Percentiles rank a stretch among this genome's conserved stretches.
Conservation (phyloP, 2,888 invertebrate species). For the Drosophila meridionalis region DNA sequence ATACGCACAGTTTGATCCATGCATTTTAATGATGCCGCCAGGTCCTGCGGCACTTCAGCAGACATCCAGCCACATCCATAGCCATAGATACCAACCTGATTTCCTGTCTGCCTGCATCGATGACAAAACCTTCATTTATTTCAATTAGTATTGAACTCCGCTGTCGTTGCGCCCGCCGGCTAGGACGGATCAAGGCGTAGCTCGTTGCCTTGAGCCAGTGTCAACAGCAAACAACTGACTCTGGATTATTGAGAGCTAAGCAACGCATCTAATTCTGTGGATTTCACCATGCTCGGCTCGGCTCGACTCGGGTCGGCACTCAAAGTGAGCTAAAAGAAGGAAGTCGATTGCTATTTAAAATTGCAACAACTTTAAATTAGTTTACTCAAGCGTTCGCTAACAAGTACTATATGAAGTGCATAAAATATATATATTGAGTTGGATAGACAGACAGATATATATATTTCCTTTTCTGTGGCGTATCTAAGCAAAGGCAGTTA, state of each 20-base stretch:
- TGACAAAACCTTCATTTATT: conserved; percentile 73
- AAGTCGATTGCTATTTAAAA: conserved; percentile 38
- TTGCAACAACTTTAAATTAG: conserved; percentile 45
- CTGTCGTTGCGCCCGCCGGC: conserved; percentile 31
- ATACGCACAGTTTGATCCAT: conserved; percentile 80
- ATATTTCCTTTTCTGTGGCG: conserved; percentile 17
- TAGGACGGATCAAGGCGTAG: conserved; percentile 62
- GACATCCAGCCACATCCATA: conserved; percentile 19
- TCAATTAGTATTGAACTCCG: conserved; percentile 72
- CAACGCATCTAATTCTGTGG: conserved; percentile 25
- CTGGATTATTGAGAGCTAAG: conserved; percentile 13
- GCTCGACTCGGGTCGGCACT: background rate
- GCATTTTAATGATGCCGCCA: conserved; percentile 73
- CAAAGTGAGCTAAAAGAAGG: background rate
- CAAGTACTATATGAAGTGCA: conserved; percentile 17
- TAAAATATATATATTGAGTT: conserved; percentile 3
- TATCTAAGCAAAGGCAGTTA: conserved; percentile 36
- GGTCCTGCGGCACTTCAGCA: conserved; percentile 59
- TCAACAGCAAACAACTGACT: conserved; percentile 38
- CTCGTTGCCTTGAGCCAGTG: conserved; percentile 36
- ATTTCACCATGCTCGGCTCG: background rate
- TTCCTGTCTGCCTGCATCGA: conserved; percentile 32
- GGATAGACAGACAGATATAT: conserved; percentile 1
- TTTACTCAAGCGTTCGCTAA: conserved; percentile 27
- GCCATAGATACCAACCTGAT: conserved; percentile 13